phyloP scores from a whole-genome alignment of 2,113 vertebrate species.

The Picathartes gymnocephalus region DNA sequence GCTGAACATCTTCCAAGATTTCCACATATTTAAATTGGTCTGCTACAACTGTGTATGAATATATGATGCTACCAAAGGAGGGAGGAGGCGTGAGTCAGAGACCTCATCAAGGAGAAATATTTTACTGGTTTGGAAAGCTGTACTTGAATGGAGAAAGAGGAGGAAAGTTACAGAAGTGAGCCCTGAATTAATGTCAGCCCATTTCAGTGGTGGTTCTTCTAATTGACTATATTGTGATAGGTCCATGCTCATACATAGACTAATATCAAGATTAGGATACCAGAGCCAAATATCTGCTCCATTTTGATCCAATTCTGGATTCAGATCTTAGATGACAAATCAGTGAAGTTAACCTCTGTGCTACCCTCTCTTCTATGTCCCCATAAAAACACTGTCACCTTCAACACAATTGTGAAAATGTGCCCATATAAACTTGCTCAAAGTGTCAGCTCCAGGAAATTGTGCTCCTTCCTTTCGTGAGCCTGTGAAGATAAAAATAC shows the following conservation, averaged over 20 bases:
- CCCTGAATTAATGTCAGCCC: not conserved
- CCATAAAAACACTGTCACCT: not conserved
- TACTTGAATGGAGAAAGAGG: not conserved
- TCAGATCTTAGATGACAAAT: not conserved
- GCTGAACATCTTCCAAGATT: not conserved
- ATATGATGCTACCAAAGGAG: not conserved
- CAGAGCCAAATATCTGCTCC: not conserved
- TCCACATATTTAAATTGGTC: not conserved
- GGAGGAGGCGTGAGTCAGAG: not conserved
- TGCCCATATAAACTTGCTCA: constrained; percentile 32
- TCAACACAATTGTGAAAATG: constrained; percentile 21
- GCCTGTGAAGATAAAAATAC: constrained; percentile 71
- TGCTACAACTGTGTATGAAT: not conserved
- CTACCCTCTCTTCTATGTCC: not conserved
- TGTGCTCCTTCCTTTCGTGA: constrained; percentile 62
- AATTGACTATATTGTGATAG: not conserved
- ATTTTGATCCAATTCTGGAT: not conserved
- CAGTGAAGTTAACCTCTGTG: not conserved
- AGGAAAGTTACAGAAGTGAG: not conserved
- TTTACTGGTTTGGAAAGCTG: not conserved
- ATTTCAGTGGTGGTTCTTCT: not conserved
- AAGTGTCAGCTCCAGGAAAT: constrained; percentile 59
- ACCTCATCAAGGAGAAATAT: not conserved
- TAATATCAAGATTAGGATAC: not conserved
- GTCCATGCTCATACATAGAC: not conserved